phyloP scores from a whole-genome alignment of 2,113 vertebrate genomes.

The Neotoma lepida region DNA sequence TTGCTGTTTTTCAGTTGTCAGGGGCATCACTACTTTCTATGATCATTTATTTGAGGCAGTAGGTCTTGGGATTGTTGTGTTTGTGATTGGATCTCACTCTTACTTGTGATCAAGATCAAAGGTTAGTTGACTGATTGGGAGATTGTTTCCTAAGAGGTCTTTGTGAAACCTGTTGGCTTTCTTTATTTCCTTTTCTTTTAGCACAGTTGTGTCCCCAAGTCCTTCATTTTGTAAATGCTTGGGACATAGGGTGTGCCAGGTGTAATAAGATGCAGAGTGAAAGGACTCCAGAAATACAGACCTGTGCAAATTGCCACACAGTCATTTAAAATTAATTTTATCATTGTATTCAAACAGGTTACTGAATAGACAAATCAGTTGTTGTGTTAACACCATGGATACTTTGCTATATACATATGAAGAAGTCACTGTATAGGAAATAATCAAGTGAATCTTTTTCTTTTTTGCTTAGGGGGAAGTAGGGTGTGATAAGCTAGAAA shows the following conservation, averaged over 20 bases:
- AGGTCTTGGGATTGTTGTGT: neutral
- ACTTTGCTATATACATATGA: neutral
- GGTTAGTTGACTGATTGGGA: neutral
- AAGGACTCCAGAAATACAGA: neutral
- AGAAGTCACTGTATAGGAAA: neutral
- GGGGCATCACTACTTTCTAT: neutral
- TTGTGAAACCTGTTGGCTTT: neutral
- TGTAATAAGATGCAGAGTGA: neutral
- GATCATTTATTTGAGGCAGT: conserved; percentile 3
- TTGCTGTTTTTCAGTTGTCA: neutral
- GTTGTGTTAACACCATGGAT: neutral
- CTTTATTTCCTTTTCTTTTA: neutral
- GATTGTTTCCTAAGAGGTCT: neutral
- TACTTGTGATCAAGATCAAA: neutral
- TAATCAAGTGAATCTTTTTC: neutral
- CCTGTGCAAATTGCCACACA: neutral
- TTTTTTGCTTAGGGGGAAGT: neutral
- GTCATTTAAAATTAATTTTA: conserved; percentile 43
- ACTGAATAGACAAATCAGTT: neutral
- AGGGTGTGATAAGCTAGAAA: neutral
- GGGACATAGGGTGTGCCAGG: neutral
- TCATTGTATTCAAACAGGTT: neutral
- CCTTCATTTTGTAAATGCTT: conserved; percentile 34
- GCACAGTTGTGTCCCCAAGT: neutral
- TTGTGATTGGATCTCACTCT: neutral